These are phyloP conservation scores for Drosophila multiciliata DNA, from an alignment of 2,888 invertebrate species.

Conservation along the genomic window DNA sequence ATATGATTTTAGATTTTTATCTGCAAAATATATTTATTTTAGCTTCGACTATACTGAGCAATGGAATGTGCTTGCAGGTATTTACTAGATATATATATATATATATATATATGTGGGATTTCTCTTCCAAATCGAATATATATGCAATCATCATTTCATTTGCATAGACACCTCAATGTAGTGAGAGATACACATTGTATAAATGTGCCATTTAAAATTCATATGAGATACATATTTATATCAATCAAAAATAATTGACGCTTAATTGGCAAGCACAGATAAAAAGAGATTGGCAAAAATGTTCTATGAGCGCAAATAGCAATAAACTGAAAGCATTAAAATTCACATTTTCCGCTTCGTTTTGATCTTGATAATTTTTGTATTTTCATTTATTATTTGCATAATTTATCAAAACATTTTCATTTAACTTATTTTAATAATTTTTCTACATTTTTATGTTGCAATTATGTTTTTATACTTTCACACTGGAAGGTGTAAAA, in stretches of 20 bases:
- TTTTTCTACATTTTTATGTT: conserved; percentile 6
- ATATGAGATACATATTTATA: not conserved
- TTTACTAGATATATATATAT: not conserved
- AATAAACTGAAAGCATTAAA: conserved; percentile 44
- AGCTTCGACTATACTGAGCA: not conserved
- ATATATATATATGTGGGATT: not conserved
- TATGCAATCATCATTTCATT: not conserved
- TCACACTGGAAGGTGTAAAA: not conserved
- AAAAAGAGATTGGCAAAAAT: conserved; percentile 18
- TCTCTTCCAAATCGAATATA: not conserved
- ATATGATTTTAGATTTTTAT: no score
- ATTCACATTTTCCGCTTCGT: conserved; percentile 22
- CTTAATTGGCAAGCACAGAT: conserved; percentile 54
- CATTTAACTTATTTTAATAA: conserved; percentile 43
- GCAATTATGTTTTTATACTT: conserved; percentile 2
- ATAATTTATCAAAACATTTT: conserved; percentile 45
- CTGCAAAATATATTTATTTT: not conserved
- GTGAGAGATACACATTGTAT: not conserved
- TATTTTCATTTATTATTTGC: conserved; percentile 32
- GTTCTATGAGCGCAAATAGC: conserved; percentile 27
- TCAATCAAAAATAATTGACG: conserved; percentile 44
- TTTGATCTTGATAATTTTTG: conserved; percentile 5
- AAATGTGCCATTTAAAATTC: not conserved
- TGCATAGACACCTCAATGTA: not conserved
- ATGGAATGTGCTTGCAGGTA: not conserved